Evolutionary conservation across 1,140 invertebrate species (phyloP).

Genomic region (Drosophila carrolli): DNA sequence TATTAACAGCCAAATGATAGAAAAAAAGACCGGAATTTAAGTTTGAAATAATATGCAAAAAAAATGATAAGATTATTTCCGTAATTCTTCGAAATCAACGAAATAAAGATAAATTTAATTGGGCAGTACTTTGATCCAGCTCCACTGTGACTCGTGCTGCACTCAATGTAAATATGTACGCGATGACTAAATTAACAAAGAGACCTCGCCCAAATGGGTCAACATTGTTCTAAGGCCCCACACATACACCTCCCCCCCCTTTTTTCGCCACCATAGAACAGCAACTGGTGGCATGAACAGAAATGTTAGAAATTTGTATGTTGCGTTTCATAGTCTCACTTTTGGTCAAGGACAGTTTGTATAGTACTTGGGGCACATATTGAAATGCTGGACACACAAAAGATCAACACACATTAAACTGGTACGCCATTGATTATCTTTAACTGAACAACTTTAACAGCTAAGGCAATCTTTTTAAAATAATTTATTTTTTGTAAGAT

Average conservation of each 20-base stretch:
- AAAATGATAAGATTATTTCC: neutral
- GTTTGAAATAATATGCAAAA: too few relatives aligned
- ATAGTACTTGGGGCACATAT: neutral
- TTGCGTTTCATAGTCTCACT: neutral
- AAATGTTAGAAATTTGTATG: conserved; percentile 28
- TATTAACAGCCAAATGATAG: too few relatives aligned
- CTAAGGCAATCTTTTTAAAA: too few relatives aligned
- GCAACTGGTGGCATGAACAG: conserved; percentile 41
- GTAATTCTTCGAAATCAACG: neutral
- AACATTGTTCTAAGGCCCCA: conserved; percentile 32
- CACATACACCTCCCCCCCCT: conserved; percentile 10
- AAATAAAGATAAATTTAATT: neutral
- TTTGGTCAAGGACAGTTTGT: conserved; percentile 14
- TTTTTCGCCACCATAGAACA: conserved; percentile 1
- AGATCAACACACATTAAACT: neutral
- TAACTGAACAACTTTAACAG: too few relatives aligned
- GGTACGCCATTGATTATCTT: too few relatives aligned
- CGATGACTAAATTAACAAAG: conserved; percentile 61
- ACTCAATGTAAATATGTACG: conserved; percentile 35
- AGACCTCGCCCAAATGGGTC: conserved; percentile 30
- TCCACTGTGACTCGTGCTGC: conserved; percentile 15
- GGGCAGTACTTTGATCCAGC: neutral
- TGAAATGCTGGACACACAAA: neutral
- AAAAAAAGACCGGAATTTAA: too few relatives aligned
- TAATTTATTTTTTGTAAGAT: too few relatives aligned